Evolutionary conservation across 2,888 invertebrate genomes (phyloP), one percentile per base, ranked within the genome.

Genomic region (Rhagonycha lutea): DNA sequence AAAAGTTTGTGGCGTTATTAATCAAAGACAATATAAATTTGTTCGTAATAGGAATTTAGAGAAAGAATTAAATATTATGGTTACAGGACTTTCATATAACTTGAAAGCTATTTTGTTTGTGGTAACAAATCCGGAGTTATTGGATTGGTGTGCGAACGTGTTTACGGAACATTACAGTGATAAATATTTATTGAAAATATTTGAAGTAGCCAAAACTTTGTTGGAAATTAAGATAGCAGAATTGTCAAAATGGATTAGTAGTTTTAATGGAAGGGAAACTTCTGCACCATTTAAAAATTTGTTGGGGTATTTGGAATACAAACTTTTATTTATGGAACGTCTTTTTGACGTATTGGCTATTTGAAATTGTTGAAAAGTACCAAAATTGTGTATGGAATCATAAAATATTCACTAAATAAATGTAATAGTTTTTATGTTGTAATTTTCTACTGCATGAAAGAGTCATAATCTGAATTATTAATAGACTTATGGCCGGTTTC

Each of bases 71-170:
- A 92, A 92, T 83, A 90, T 94, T 69, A 91, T 91, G 81, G 83
- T 85, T 7, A 87, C 90, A 80, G 94, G 93, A 23, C 85, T 92
- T 70, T 94, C 93, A 83, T 94, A 93, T 84, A 93, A 92, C 87
- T 90, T 94, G 72, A 85, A 85, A 80, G 86, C 85, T 7, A 79
- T 86, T 72, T 77, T 86, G n/a, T 87, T 83, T 80, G 81, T 87
- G 29, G 78, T 81, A 68, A 80, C 71, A 61, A 74, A 79, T 71
- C 77, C 63, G 14, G 70, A 79, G 29, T 18, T 68, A n/a, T 8
- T 61, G 47, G 81, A 83, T 68, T 83, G 83, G 83, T 76, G 72
- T 47, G 14, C 23, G 4, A 60, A 62, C 28, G 77, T 83, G 70
- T 83, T 77, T 79, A 77, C 70, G 26, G 79, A 76, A 24, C 70